phyloP scores from a whole-genome alignment of 2,797 vertebrate species.

The Pelochelys cantorii region DNA sequence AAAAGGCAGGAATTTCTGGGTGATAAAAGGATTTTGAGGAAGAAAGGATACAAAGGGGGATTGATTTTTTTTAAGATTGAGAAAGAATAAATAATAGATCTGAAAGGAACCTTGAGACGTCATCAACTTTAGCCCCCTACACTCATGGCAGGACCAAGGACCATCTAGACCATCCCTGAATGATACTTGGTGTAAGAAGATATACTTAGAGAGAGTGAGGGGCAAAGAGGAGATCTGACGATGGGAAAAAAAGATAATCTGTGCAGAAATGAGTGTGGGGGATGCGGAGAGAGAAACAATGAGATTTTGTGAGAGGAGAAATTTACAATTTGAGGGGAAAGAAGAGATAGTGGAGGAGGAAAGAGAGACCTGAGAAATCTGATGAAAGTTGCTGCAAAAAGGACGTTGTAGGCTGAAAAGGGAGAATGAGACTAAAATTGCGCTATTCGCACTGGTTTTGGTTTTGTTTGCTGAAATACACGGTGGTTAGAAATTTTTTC shows the following conservation, averaged over 20 bases:
- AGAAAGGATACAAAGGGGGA: not conserved
- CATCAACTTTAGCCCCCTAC: no score
- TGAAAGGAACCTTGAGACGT: no score
- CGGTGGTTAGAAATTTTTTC: rapidly evolving
- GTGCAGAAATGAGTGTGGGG: not conserved
- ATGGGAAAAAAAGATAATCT: not conserved
- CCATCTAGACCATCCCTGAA: not conserved
- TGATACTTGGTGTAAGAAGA: not conserved
- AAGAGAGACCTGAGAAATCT: not conserved
- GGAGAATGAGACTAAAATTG: not conserved
- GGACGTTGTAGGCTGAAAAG: not conserved
- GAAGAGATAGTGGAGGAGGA: not conserved
- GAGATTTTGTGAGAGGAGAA: not conserved
- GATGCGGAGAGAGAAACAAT: not conserved
- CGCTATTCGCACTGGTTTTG: not conserved
- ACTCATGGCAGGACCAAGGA: no score
- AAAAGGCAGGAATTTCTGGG: not conserved
- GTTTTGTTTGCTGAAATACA: not conserved
- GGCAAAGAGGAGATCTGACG: not conserved
- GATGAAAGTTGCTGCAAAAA: not conserved
- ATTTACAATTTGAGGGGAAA: not conserved
- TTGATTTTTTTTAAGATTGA: not conserved
- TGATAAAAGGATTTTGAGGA: not conserved
- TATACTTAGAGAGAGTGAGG: not conserved
- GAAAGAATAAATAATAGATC: not conserved